Base-by-base conservation (phyloP, 2,113 vertebrate genomes). In the Cephalopholis sonnerati region DNA sequence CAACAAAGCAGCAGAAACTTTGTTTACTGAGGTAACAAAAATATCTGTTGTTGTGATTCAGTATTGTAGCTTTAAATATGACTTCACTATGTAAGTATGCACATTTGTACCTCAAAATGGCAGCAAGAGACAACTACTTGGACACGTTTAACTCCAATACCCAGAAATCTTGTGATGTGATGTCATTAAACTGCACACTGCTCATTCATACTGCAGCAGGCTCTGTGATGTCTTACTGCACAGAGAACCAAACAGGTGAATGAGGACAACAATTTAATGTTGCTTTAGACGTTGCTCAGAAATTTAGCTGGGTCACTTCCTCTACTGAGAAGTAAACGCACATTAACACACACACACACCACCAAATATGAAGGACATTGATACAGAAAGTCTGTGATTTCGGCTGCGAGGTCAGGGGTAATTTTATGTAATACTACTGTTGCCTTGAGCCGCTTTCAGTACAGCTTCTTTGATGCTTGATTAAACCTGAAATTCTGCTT, bases 401-500 rank as follows among this genome's bases (percentile, higher is more conserved):
- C 17, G 29, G 51, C 25, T 0, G 4, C 57, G 58, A 66, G 32
- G 13, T n/a, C 20, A 6, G 29, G 46, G n/a, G 18, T 68, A 20
- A 48, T 48, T 82, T 76, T 44, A 7, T 53, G 32, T 64, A 53
- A 62, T 29, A 5, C 50, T 29, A 7, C 32, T 59, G 6, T 25
- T 1, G 65, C 61, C 73, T 27, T 7, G 27, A 80, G 76, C 66
- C 17, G 44, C 29, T 69, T 50, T 25, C 41, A 48, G 22, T 36
- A 3, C 59, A 32, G 82, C 68, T 64, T 72, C 54, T 25, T 46
- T 25, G 70, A 74, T 22, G 79, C 70, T 20, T 59, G 51, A 75
- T 74, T 83, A 76, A 65, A 80, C 65, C 66, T 78, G 64, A 78
- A 29, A 78, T 25, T 44, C 53, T 77, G 69, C 75, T 80, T 32